These are phyloP conservation scores for Semnornis frantzii DNA, from an alignment of 2,113 vertebrate genomes.

Conservation along the genomic window DNA sequence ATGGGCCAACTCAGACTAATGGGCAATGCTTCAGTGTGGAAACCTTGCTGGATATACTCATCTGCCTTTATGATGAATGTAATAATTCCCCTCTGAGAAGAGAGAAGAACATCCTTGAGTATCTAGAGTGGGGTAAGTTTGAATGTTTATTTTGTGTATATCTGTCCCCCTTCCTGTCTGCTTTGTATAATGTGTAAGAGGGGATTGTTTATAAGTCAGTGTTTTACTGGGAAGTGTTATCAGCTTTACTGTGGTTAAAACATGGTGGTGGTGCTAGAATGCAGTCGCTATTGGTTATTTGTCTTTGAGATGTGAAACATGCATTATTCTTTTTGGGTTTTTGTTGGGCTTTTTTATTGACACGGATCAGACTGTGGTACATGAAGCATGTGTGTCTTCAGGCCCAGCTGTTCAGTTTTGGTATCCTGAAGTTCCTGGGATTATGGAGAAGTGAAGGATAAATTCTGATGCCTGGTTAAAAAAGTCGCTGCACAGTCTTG, in stretches of 20 bases:
- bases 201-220: not conserved
- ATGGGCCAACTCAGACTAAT: constrained; percentile 88
- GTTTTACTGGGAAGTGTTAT: not conserved
- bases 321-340: not conserved
- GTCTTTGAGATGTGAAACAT: not conserved
- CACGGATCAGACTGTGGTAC: not conserved
- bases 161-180: not conserved
- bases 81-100: constrained; percentile 93
- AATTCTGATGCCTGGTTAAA: not conserved
- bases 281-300: not conserved
- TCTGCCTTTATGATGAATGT: constrained; percentile 98
- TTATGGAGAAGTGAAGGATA: not conserved
- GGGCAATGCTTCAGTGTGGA: constrained; percentile 95
- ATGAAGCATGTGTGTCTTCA: not conserved
- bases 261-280: not conserved
- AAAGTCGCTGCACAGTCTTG: not conserved
- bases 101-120: constrained; percentile 96
- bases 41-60: constrained; percentile 94
- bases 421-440: constrained; percentile 1
- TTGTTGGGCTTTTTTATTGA: not conserved
- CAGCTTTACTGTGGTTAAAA: not conserved
- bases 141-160: constrained; percentile 28
- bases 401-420: constrained; percentile 22
- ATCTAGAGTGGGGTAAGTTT: constrained; percentile 96
- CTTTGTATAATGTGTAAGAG: constrained; percentile 5